Base-by-base conservation (phyloP, 2,113 vertebrate genomes). In the Bungarus multicinctus region DNA sequence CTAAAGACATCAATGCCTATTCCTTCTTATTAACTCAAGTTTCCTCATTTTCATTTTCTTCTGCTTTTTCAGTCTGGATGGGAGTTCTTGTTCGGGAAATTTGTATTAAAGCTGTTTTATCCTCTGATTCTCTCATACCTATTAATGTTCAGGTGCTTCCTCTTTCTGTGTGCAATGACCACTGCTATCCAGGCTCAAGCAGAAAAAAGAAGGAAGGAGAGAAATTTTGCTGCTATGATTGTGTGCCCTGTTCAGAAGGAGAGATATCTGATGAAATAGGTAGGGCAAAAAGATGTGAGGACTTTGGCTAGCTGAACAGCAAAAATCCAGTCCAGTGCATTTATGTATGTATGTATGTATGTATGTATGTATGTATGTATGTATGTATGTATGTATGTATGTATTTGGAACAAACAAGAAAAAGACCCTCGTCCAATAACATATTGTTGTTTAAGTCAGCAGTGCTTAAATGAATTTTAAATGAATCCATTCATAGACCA, bases 211-310 rank as follows among this genome's bases (percentile, higher is more conserved):
- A 55, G 23, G 87, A 92, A 18, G 87, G 91, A 1, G 47, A 89
- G 58, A 53, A 43, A 55, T 89, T 88, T 30, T 92, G 91, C 25
- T 92, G 91, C 9, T 92, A 92, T 20, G 47, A 88, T 88, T 92
- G 87, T 55, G 22, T 6, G 18, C 23, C 87, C 3, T 92, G 91
- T 74, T 60, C 91, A 54, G 50, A 54, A 88, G 87, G 60, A 2
- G 14, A 30, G 50, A 52, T 52, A 9, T 52, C 50, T 52, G 8
- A 52, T 11, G 50, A 52, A 52, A 52, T 52, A 52, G 50, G 9
- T 52, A 52, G 50, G 9, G 10, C 50, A 25, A 87, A 85, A 60
- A 45, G 23, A n/a, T 55, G 5, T 55, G 85, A 47, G 9, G 22
- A 22, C 54, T 5, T 55, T 20, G 22, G 85, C 22, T 69, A 34